phyloP scores from a whole-genome alignment of 2,797 vertebrate genomes.

The Heliangelus exortis region DNA sequence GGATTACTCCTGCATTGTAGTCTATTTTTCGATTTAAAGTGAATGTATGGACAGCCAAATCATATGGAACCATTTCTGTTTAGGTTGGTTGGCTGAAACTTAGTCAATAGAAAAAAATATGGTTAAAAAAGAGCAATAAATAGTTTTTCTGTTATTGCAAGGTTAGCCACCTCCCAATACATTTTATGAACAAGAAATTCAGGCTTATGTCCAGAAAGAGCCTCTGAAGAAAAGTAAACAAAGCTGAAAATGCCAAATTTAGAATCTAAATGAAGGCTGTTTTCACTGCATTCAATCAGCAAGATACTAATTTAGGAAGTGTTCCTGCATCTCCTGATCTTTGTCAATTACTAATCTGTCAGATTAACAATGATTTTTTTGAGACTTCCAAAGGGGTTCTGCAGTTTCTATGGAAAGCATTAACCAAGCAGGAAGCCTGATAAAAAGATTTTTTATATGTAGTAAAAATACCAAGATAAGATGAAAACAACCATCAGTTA shows the following conservation, averaged over 20 bases:
- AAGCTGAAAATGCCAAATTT: not conserved
- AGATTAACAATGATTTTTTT: not conserved
- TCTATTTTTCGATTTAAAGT: not conserved
- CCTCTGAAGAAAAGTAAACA: not conserved
- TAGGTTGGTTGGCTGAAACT: not conserved
- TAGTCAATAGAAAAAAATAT: not conserved
- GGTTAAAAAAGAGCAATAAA: accelerated
- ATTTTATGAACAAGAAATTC: not conserved
- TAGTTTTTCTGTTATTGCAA: not conserved
- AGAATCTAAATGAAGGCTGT: not conserved
- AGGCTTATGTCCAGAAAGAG: not conserved
- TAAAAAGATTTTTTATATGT: not conserved
- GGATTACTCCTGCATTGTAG: not conserved
- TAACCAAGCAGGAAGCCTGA: not conserved
- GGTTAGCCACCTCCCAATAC: not conserved
- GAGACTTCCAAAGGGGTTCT: not conserved
- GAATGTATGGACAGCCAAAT: not conserved
- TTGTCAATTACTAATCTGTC: not conserved
- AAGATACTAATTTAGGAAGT: not conserved
- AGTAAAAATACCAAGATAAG: not conserved
- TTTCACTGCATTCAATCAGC: not conserved
- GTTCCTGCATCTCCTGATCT: not conserved
- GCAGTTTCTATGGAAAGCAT: not conserved
- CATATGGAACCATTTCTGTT: not conserved
- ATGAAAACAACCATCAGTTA: not conserved